Evolutionary conservation across 2,888 invertebrate genomes (phyloP).

Genomic region (Nymphalis c-album): DNA sequence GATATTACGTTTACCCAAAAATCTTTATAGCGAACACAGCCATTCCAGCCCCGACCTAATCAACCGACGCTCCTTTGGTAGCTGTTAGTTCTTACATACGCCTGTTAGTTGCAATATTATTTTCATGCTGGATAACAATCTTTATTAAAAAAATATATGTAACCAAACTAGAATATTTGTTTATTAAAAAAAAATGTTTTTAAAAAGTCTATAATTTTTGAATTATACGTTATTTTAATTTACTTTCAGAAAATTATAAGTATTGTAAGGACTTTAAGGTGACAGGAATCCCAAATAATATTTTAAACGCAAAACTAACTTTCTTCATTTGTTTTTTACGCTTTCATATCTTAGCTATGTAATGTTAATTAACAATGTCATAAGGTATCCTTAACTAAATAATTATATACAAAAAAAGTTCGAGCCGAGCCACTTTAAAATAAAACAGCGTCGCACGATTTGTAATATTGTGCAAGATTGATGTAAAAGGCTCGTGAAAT

Average conservation of each 20-base stretch:
- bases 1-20: conserved; percentile 78
- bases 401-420: conserved; percentile 1
- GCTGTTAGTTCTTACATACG: conserved; percentile 43
- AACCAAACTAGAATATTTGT: no score
- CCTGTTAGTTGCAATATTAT: conserved; percentile 42
- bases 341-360: no score
- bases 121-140: conserved; percentile 10
- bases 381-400: neutral
- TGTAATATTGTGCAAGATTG: conserved; percentile 75
- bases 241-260: no score
- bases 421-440: conserved; percentile 30
- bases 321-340: no score
- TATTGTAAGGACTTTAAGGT: no score
- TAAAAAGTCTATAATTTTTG: no score
- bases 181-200: no score
- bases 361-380: no score
- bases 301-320: no score
- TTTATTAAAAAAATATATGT: conserved; percentile 3
- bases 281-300: no score
- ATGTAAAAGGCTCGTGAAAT: conserved; percentile 78
- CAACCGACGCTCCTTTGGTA: conserved; percentile 60
- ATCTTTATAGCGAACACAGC: conserved; percentile 68
- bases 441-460: conserved; percentile 43
- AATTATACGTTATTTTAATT: no score
- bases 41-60: conserved; percentile 68